Conservation (phyloP, 2,113 vertebrate species). For the Hyperopisus bebe region DNA sequence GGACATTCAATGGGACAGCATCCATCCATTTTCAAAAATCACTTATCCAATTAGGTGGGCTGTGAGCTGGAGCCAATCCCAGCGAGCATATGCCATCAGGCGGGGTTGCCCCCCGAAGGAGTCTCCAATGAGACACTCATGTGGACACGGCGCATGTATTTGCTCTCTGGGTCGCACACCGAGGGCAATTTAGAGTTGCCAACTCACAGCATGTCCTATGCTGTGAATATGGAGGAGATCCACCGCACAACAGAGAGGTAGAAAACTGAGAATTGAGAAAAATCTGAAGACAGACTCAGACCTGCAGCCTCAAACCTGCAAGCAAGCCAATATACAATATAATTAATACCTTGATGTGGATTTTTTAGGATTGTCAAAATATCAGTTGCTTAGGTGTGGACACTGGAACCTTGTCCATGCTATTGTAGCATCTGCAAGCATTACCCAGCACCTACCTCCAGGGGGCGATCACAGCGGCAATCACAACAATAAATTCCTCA, state of each 20-base stretch:
- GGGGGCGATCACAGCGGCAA: not conserved
- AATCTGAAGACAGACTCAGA: not conserved
- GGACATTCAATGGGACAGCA: not conserved
- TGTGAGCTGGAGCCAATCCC: not conserved
- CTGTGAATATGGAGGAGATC: not conserved
- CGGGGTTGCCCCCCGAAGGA: not conserved
- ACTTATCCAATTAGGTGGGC: constrained; percentile 1
- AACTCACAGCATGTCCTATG: not conserved
- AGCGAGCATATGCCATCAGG: not conserved
- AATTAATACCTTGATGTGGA: not conserved
- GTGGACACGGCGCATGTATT: not conserved
- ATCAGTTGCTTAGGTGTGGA: not conserved
- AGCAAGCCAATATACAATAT: not conserved
- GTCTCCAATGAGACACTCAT: not conserved
- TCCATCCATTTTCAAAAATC: not conserved
- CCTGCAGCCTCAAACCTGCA: not conserved
- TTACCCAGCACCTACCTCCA: constrained; percentile 30
- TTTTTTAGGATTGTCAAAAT: not conserved
- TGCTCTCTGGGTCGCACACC: not conserved
- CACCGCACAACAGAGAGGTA: not conserved
- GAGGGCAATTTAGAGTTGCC: not conserved
- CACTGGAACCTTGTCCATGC: not conserved
- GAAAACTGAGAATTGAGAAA: not conserved
- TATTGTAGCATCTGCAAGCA: not conserved
- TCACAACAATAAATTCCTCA: not conserved